Conservation (phyloP, 2,888 invertebrate species). For the Drosophila prolongata region DNA sequence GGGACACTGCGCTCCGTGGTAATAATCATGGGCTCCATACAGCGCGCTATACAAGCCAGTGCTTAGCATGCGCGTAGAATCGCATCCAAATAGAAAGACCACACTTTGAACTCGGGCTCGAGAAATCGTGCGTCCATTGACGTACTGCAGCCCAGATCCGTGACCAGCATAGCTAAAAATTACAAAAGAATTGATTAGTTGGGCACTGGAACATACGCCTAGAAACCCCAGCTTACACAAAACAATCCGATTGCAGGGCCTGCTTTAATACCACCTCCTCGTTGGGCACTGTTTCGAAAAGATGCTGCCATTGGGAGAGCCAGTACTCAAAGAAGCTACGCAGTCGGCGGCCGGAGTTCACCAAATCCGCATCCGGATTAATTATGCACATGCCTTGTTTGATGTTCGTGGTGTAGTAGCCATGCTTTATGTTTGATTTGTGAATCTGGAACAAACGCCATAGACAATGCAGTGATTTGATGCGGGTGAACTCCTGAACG, state of each 20-base stretch:
- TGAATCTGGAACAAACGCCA: conserved; percentile 78
- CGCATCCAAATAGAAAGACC: conserved; percentile 89
- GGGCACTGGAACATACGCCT: not conserved
- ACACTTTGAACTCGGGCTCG: conserved; percentile 86
- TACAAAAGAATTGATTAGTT: conserved; percentile 2
- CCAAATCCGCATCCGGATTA: conserved; percentile 84
- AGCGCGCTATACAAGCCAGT: conserved; percentile 85
- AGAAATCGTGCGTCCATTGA: conserved; percentile 86
- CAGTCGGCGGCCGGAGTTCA: conserved; percentile 85
- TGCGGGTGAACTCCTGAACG: conserved; percentile 81
- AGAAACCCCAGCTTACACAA: conserved; percentile 85
- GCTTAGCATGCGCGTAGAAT: conserved; percentile 84
- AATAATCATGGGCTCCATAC: conserved; percentile 85
- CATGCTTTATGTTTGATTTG: conserved; percentile 70
- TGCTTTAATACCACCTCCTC: conserved; percentile 85
- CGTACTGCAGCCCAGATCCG: conserved; percentile 88
- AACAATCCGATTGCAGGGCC: conserved; percentile 86
- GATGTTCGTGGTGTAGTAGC: conserved; percentile 77
- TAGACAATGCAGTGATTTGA: conserved; percentile 82
- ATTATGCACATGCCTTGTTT: conserved; percentile 76
- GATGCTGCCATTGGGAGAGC: conserved; percentile 85
- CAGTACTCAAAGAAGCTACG: conserved; percentile 85
- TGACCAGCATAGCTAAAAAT: conserved; percentile 88
- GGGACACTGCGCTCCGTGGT: conserved; percentile 84
- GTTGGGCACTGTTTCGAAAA: conserved; percentile 85